A percentile compares a stretch with the other conserved stretches of the same genome.
phyloP scores from a whole-genome alignment of 2,113 vertebrate species.

The Strix aluco region DNA sequence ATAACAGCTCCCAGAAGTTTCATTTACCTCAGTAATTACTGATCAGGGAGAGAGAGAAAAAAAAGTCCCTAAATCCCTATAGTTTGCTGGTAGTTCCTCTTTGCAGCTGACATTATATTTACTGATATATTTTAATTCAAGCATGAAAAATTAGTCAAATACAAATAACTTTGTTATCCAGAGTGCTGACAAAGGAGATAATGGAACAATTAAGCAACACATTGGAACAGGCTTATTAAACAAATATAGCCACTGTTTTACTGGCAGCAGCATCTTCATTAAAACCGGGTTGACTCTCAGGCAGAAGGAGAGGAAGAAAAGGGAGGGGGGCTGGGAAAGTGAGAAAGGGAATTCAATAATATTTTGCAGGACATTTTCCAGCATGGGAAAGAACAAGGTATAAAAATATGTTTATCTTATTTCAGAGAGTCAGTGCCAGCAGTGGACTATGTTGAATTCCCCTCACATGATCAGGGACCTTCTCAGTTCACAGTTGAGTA shows the following conservation, averaged over 20 bases:
- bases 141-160: slow-evolving; percentile 31
- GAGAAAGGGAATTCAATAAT: not conserved
- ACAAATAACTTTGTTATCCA: slow-evolving; percentile 39
- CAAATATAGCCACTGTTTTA: not conserved
- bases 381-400: not conserved
- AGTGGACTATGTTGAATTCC: not conserved
- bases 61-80: not conserved
- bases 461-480: not conserved
- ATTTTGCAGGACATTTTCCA: not conserved
- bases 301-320: not conserved
- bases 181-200: not conserved
- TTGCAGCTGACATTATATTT: slow-evolving; percentile 19
- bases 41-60: not conserved
- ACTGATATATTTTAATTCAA: slow-evolving; percentile 37
- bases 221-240: not conserved
- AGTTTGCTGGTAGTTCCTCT: not conserved
- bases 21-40: slow-evolving; percentile 43
- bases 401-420: not conserved
- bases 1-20: slow-evolving; percentile 24
- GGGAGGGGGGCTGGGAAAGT: not conserved
- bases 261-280: not conserved
- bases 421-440: not conserved
- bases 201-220: not conserved
- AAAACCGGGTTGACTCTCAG: not conserved
- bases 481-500: not conserved